Evolutionary conservation across 2,888 invertebrate genomes (phyloP).

Genomic region (Heteropelma amictum): DNA sequence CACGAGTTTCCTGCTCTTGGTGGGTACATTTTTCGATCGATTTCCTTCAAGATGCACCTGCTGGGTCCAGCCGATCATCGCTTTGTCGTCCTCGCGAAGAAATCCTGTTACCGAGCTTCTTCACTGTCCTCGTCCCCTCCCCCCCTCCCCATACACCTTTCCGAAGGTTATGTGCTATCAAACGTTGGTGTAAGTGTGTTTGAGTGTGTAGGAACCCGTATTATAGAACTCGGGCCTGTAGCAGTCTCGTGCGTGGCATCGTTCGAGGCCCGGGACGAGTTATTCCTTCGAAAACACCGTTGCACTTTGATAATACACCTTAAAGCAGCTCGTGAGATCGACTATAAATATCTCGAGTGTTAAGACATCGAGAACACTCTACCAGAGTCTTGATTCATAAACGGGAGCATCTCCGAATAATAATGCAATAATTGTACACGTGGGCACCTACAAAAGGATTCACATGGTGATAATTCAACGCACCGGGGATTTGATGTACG

Average conservation of each 20-base stretch:
- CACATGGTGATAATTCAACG: conserved; percentile 44
- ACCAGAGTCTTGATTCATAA: conserved; percentile 42
- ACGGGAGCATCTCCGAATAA: conserved; percentile 56
- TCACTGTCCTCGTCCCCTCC: not conserved
- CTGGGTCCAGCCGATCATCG: not conserved
- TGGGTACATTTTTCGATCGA: no score
- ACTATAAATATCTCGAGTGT: conserved; percentile 48
- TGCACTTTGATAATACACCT: conserved; percentile 19
- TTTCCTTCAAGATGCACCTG: no score
- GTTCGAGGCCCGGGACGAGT: not conserved
- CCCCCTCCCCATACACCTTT: no score
- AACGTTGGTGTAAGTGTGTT: no score
- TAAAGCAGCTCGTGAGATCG: conserved; percentile 22
- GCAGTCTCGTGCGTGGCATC: not conserved
- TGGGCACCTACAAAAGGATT: conserved; percentile 26
- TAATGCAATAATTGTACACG: conserved; percentile 48
- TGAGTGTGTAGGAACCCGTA: no score
- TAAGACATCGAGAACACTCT: conserved; percentile 43
- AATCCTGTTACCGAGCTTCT: not conserved
- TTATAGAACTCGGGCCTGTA: no score
- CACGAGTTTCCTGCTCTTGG: no score
- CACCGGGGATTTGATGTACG: not conserved
- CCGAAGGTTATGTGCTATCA: no score
- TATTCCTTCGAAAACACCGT: conserved; percentile 25
- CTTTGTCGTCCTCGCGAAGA: not conserved